Evolutionary conservation across 2,113 vertebrate species (phyloP), one percentile per base, ranked within the genome.

Genomic region (Coracopsis vasa): DNA sequence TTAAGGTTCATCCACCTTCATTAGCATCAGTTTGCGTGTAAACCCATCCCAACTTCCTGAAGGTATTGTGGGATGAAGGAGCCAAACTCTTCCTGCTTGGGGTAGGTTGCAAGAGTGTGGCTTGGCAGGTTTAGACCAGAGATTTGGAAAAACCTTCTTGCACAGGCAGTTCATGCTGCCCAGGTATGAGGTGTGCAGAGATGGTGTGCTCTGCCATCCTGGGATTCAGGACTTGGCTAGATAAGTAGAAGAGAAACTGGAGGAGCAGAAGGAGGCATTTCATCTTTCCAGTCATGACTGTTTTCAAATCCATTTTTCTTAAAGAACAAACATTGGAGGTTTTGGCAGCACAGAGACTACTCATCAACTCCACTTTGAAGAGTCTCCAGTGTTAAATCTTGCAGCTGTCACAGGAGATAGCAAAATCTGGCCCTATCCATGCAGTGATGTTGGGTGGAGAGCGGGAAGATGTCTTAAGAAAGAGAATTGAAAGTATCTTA

Each of bases 81-180:
- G 21, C 13, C 10, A 29, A 65, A 29, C 14, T 88, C 25, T 62
- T 91, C 18, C 72, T 91, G 31, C n/a, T 78, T 56, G 24, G 89
- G 90, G 42, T 31, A 70, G 17, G 20, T 73, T 15, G 13, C 54
- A 45, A 18, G 19, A 19, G 37, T 74, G 45, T 62, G 70, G 21
- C 23, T 74, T 81, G 78, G 19, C 35, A 37, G 12, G 33, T 58
- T 92, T 44, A 64, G 33, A 64, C 6, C 20, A 64, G 42, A 50
- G 44, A 35, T 39, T 14, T 64, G 44, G 42, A 61, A 28, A 80
- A 88, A 56, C 23, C 13, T 54, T 31, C n/a, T 64, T 64, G n/a
- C 0, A 0, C 25, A 62, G 56, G n/a, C 45, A 72, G 69, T 67
- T 90, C 0, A 1, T 82, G 66, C 25, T 80, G 23, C 25, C 11